Evolutionary conservation across 2,797 vertebrate species (phyloP), one percentile per base, ranked within the genome.

Genomic region (Eospalax fontanierii): DNA sequence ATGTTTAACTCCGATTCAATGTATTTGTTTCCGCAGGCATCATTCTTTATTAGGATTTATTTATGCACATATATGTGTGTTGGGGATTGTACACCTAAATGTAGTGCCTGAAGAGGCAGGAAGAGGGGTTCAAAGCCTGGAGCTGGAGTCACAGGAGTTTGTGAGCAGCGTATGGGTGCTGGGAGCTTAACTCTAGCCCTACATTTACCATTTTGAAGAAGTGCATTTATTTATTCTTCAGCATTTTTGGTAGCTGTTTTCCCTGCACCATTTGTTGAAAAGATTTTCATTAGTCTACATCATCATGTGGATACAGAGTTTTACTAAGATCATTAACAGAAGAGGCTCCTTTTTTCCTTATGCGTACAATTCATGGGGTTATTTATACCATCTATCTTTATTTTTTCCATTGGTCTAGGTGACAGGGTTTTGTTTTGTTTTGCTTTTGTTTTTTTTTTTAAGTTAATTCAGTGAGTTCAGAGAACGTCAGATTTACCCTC

Each of bases 401-500:
- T n/a, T n/a, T 70, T 66, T 85, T 54, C 24, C 28, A 12, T 71
- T 73, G 21, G 16, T 71, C 50, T 50, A 21, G 19, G n/a, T 86
- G 22, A 54, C n/a, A n/a, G n/a, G n/a, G n/a, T n/a, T n/a, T n/a
- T n/a, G n/a, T n/a, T n/a, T n/a, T n/a, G n/a, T n/a, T n/a, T n/a
- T n/a, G n/a, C n/a, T n/a, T n/a, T n/a, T n/a, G n/a, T n/a, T n/a
- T n/a, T n/a, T n/a, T n/a, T n/a, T n/a, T n/a, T n/a, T n/a, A n/a
- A 43, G 61, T 86, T 87, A 82, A 78, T 79, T 94, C n/a, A n/a
- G n/a, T 91, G 87, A 94, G 92, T 89, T 95, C 70, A 85, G 35
- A 2, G 79, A 38, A 70, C 54, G 65, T 61, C 40, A 57, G 12
- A 30, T 16, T 87, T 33, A 16, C 89, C 24, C 70, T 73, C 7